These are phyloP conservation scores for Drosophila formosana DNA, from an alignment of 2,888 invertebrate species.

Conservation along the genomic window DNA sequence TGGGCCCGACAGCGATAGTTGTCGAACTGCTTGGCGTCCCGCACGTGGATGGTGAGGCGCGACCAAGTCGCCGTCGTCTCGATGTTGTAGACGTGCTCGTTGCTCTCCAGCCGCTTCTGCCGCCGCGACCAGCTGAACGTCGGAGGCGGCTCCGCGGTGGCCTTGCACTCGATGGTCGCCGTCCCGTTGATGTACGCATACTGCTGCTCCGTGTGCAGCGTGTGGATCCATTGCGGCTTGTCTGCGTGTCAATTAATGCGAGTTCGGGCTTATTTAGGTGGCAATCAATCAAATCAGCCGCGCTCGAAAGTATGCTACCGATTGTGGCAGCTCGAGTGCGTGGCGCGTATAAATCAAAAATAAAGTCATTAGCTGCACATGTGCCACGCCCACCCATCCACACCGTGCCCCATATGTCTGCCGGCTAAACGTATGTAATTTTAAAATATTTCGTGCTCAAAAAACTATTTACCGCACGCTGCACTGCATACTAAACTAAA, in stretches of 20 bases:
- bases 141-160: conserved; percentile 87
- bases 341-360: conserved; percentile 65
- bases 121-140: conserved; percentile 86
- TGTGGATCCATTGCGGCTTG: conserved; percentile 83
- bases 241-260: conserved; percentile 67
- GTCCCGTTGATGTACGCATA: conserved; percentile 86
- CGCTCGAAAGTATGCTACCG: conserved; percentile 35
- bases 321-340: conserved; percentile 39
- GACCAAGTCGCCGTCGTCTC: conserved; percentile 82
- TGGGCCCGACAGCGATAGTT: conserved; percentile 86
- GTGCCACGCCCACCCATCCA: conserved; percentile 44
- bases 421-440: conserved; percentile 58
- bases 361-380: conserved; percentile 69
- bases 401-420: not conserved
- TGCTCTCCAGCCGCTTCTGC: conserved; percentile 81
- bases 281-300: conserved; percentile 5
- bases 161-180: conserved; percentile 87
- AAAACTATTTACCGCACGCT: conserved; percentile 73
- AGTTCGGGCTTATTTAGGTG: not conserved
- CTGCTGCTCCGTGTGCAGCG: conserved; percentile 73
- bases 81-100: conserved; percentile 79
- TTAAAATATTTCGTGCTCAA: conserved; percentile 62
- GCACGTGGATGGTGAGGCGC: conserved; percentile 79
- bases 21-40: conserved; percentile 84
- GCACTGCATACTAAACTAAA: conserved; percentile 69